Conservation (phyloP, 2,888 invertebrate species). For the Toxonevra muliebris region DNA sequence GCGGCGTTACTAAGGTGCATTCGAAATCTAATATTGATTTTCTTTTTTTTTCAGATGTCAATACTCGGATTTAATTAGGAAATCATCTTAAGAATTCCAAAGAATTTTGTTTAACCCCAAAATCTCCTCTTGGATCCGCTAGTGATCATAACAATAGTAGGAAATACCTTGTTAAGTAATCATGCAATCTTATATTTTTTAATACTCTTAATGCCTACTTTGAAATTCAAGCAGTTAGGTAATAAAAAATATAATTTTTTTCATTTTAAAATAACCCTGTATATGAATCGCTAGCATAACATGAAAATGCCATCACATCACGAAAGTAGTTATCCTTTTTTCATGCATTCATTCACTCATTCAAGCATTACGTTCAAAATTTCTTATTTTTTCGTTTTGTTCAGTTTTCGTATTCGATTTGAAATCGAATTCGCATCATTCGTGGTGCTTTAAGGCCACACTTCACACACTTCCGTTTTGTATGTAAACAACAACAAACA, state of each 20-base stretch:
- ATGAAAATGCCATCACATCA: conserved; percentile 27
- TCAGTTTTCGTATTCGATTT: conserved; percentile 18
- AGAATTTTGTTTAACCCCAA: too few relatives aligned
- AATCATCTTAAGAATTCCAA: too few relatives aligned
- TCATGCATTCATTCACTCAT: background rate
- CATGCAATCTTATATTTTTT: too few relatives aligned
- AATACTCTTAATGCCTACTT: too few relatives aligned
- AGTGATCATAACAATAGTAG: too few relatives aligned
- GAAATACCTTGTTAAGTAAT: too few relatives aligned
- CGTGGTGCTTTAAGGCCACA: conserved; percentile 23
- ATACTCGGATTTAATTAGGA: too few relatives aligned
- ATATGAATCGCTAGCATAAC: conserved; percentile 17
- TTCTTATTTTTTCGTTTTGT: background rate
- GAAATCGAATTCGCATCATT: conserved; percentile 27
- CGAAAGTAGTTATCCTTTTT: conserved; percentile 18
- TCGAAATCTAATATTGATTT: too few relatives aligned
- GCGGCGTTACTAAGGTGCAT: too few relatives aligned
- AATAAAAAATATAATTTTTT: background rate
- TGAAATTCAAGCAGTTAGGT: background rate
- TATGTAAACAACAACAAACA: background rate
- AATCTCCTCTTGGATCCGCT: too few relatives aligned
- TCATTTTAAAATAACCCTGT: conserved; percentile 18
- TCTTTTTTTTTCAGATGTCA: too few relatives aligned
- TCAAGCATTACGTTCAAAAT: conserved; percentile 9
- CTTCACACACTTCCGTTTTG: conserved; percentile 21